phyloP scores from a whole-genome alignment of 2,113 vertebrate species.

The Mus spicilegus region DNA sequence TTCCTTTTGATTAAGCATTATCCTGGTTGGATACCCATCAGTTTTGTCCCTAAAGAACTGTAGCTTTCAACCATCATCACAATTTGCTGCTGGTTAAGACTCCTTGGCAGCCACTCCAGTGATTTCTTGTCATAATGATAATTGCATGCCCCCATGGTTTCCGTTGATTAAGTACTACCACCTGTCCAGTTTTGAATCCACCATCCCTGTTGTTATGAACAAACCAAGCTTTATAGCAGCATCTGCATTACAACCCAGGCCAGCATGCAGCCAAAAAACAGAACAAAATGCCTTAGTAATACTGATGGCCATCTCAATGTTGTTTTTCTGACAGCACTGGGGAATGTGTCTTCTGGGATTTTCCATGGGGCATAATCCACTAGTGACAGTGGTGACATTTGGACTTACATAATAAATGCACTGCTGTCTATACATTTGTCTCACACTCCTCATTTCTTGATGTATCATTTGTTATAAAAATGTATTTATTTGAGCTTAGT shows the following conservation, averaged over 20 bases:
- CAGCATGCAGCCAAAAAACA: neutral
- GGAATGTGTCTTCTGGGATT: neutral
- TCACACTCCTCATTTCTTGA: neutral
- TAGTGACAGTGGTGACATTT: neutral
- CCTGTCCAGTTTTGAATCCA: neutral
- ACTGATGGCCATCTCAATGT: neutral
- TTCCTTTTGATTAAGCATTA: slow-evolving; percentile 43
- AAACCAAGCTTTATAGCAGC: neutral
- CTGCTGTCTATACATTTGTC: neutral
- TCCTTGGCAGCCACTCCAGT: neutral
- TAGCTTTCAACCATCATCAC: slow-evolving; percentile 1
- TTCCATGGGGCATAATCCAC: neutral
- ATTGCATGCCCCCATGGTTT: neutral
- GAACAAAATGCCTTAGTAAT: neutral
- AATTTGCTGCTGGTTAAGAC: slow-evolving; percentile 3
- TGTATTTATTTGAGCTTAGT: slow-evolving; percentile 18
- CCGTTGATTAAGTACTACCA: slow-evolving; percentile 32
- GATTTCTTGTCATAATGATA: slow-evolving; percentile 34
- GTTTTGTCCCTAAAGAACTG: neutral
- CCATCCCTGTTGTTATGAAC: neutral
- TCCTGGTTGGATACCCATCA: neutral
- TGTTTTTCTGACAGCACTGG: neutral
- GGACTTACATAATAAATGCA: neutral
- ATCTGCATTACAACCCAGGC: neutral
- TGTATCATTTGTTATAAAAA: neutral